Evolutionary conservation across 1,140 invertebrate species (phyloP), one percentile per base, ranked within the genome.

Genomic region (Episyrphus balteatus): DNA sequence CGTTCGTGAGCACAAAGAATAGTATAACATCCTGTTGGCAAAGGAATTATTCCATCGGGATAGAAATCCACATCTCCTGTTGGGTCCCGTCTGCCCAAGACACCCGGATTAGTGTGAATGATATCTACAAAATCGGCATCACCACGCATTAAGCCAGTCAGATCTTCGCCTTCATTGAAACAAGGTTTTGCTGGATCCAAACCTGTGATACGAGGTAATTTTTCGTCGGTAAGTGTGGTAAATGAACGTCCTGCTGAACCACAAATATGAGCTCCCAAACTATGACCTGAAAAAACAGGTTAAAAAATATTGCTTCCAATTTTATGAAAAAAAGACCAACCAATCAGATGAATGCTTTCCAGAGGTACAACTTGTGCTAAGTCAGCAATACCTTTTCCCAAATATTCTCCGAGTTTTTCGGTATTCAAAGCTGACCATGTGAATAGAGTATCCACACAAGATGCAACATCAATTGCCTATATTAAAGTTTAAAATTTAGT

Each of bases 21-120:
- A 53, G 62, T 48, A 15, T 71, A 33, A 46, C 76, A 78, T 42
- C 73, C 68, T 3, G 75, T 73, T 55, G 73, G 73, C 47, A 68
- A 52, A n/a, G 62, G 52, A 47, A 55, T 47, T 13, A 52, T 52
- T 10, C 66, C 65, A 5, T 55, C 55, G 0, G 84, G 84, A 66
- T 80, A 90, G 64, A 90, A 89, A 64, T 91, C 87, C 1, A 73
- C 76, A 54, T 83, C 75, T 2, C 86, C 66, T 8, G 65, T 26
- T 0, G 61, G 58, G 12, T 56, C 55, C 0, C 52, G 46, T 42
- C 64, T 64, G 6, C 58, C 85, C 53, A 84, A 75, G 33, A 80
- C 76, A 0, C 82, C 83, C 5, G 75, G 78, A 56, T 84, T 84
- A 0, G 82, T 86, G 54, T 88, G 85, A 51, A 88, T 79, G 0